Conservation (phyloP, 2,888 invertebrate genomes). For the Watsonalla binaria region DNA sequence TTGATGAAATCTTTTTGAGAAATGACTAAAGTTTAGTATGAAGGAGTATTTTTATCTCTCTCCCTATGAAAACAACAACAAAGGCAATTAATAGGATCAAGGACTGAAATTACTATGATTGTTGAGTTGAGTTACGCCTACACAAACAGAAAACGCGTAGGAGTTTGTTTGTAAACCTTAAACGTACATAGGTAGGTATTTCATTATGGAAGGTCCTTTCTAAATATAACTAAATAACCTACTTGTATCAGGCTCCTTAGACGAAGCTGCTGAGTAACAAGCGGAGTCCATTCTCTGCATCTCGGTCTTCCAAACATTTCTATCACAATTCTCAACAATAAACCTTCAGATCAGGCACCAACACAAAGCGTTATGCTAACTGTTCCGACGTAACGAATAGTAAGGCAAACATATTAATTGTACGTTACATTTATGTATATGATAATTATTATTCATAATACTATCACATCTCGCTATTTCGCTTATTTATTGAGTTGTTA, state of each 20-base stretch:
- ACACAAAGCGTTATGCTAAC: not conserved
- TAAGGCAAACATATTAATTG: not conserved
- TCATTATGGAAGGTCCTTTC: not conserved
- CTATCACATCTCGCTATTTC: not conserved
- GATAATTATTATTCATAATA: not conserved
- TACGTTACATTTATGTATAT: not conserved
- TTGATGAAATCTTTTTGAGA: no score
- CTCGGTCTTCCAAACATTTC: slow-evolving; percentile 81
- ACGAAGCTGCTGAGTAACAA: slow-evolving; percentile 91
- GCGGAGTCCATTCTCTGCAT: slow-evolving; percentile 87
- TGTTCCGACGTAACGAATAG: not conserved
- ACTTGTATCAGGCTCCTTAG: slow-evolving; percentile 89
- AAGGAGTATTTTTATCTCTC: no score
- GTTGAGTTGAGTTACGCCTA: not conserved
- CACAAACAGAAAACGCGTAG: slow-evolving; percentile 25
- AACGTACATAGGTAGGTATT: not conserved
- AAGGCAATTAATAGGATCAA: not conserved
- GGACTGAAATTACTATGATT: not conserved
- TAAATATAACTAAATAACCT: slow-evolving; percentile 7
- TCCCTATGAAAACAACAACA: no score
- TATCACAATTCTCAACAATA: slow-evolving; percentile 19
- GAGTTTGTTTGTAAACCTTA: slow-evolving; percentile 55
- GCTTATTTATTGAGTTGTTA: slow-evolving; percentile 22
- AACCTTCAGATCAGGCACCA: slow-evolving; percentile 2
- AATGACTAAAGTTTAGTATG: no score